Evolutionary conservation across 2,888 invertebrate species (phyloP).

Genomic region (Philonicus albiceps): DNA sequence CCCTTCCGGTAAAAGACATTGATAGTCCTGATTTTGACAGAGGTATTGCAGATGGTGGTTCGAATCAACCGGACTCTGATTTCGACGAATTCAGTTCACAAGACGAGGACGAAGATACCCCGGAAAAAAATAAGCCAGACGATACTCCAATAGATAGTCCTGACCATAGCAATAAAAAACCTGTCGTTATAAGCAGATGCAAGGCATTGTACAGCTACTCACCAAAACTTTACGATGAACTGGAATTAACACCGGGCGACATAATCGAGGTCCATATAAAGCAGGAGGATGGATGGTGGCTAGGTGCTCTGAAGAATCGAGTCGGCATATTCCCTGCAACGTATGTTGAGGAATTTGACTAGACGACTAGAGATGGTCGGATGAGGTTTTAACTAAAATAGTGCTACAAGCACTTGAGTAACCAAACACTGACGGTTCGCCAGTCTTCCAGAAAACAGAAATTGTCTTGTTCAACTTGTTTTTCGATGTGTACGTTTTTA

Average conservation of each 20-base stretch:
- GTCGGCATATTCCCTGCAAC: conserved; percentile 94
- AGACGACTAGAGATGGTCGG: not conserved
- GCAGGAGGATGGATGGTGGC: conserved; percentile 95
- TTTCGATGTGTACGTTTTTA: not conserved
- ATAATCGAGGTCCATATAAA: conserved; percentile 88
- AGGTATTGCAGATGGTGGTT: conserved; percentile 75
- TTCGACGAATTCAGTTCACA: conserved; percentile 86
- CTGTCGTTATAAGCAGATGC: conserved; percentile 72
- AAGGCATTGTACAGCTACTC: conserved; percentile 87
- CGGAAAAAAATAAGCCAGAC: conserved; percentile 53
- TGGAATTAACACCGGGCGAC: conserved; percentile 80
- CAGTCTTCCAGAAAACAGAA: not conserved
- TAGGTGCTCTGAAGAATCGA: conserved; percentile 84
- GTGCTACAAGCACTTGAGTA: not conserved
- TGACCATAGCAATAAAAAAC: conserved; percentile 34
- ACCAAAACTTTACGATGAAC: conserved; percentile 86
- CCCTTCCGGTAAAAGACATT: conserved; percentile 20
- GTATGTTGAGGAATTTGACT: conserved; percentile 83
- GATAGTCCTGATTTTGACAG: conserved; percentile 58
- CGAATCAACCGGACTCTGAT: conserved; percentile 86
- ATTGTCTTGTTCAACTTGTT: not conserved
- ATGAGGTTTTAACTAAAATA: not conserved
- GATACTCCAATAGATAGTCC: conserved; percentile 50
- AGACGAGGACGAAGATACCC: conserved; percentile 69
- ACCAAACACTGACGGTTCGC: not conserved